Evolutionary conservation across 92 coral and sea anemone genomes (phyloP).

Genomic region (Zoanthus sociatus): DNA sequence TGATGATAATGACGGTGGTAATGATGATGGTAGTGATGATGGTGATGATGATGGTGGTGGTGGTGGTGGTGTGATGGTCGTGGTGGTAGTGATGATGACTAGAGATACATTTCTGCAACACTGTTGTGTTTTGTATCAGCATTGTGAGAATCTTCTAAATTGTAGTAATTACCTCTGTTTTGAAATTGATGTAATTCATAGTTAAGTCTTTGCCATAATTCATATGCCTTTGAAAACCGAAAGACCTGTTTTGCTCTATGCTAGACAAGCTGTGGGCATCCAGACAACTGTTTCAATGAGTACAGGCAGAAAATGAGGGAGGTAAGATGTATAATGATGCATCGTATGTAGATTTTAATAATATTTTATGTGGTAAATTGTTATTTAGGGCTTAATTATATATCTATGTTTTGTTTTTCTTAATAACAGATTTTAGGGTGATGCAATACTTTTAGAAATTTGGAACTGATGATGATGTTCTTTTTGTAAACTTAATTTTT

Average conservation of each 20-base stretch:
- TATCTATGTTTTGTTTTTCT: neutral
- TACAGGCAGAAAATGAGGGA: constrained; percentile 40
- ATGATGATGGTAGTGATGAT: no score
- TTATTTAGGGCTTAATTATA: neutral
- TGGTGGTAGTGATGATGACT: no score
- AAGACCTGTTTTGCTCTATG: neutral
- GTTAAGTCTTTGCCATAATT: neutral
- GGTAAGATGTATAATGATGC: neutral
- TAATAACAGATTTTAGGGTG: no score
- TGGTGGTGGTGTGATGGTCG: no score
- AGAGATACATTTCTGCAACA: no score
- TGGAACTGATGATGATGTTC: no score
- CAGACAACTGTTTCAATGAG: neutral
- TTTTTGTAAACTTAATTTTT: no score
- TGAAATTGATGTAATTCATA: neutral
- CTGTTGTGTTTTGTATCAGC: no score
- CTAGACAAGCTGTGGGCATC: neutral
- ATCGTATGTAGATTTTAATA: neutral
- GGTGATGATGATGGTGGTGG: no score
- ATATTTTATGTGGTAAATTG: neutral
- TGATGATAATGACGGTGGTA: no score
- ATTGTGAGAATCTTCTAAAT: no score
- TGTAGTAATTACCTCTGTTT: neutral
- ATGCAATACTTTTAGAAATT: no score
- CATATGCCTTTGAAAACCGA: neutral